These are phyloP conservation scores for Amblyteles armatorius DNA, from an alignment of 2,888 invertebrate genomes.

Conservation along the genomic window DNA sequence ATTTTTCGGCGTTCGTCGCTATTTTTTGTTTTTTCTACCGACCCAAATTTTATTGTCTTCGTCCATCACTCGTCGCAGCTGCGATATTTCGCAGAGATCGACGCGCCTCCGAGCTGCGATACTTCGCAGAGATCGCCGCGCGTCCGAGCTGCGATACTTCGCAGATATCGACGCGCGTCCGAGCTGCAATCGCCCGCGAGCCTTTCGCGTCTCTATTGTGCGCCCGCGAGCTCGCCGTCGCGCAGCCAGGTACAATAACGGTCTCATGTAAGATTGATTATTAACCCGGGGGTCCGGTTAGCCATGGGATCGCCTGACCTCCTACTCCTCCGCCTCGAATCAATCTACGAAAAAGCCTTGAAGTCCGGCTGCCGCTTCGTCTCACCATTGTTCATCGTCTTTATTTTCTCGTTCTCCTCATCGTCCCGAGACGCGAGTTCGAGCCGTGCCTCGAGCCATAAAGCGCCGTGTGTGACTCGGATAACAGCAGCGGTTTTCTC, in stretches of 20 bases:
- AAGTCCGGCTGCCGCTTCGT: background rate
- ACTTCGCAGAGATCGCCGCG: too few species aligned
- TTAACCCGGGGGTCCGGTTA: constrained; percentile 8
- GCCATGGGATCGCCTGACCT: background rate
- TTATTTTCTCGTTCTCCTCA: background rate
- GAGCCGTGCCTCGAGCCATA: background rate
- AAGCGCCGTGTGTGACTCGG: background rate
- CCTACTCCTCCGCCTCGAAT: background rate
- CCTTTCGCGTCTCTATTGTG: constrained; percentile 36
- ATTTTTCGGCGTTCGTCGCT: too few species aligned
- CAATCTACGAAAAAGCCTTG: constrained; percentile 51
- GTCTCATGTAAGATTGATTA: constrained; percentile 44
- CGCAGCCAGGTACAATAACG: background rate
- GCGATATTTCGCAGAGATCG: background rate
- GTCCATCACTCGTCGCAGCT: background rate
- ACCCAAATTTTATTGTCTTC: background rate
- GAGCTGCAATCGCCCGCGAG: background rate
- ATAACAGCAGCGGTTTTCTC: background rate
- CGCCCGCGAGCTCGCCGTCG: background rate
- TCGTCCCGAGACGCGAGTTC: background rate
- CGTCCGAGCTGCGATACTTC: too few species aligned
- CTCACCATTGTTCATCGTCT: constrained; percentile 24
- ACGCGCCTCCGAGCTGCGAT: background rate
- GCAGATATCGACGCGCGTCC: background rate
- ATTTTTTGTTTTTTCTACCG: too few species aligned